A percentile compares a stretch with the other conserved stretches of the same genome.
Evolutionary conservation across 2,113 vertebrate species (phyloP).

Genomic region (Okapia johnstoni): DNA sequence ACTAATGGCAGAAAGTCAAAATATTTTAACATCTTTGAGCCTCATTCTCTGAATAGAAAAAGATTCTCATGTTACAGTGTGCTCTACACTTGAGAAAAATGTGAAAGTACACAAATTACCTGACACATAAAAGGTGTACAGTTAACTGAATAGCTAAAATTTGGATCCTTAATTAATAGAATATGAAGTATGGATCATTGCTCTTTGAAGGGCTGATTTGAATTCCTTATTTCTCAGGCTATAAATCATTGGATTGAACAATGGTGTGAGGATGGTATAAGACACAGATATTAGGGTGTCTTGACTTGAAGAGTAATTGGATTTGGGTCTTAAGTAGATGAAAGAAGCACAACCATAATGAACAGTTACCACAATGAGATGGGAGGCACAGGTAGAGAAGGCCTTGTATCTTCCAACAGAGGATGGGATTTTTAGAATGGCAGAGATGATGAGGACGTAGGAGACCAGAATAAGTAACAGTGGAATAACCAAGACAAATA

Average conservation of each 20-base stretch:
- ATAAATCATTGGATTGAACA: not conserved
- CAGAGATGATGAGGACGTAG: not conserved
- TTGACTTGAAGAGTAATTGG: not conserved
- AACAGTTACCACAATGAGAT: not conserved
- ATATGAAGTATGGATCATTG: not conserved
- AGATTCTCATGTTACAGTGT: not conserved
- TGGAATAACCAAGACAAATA: not conserved
- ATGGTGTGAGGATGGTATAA: not conserved
- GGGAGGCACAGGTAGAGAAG: not conserved
- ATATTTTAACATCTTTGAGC: not conserved
- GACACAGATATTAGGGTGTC: not conserved
- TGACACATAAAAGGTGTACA: not conserved
- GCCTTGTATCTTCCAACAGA: not conserved
- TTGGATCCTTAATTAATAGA: not conserved
- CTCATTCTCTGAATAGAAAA: not conserved
- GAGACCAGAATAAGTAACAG: not conserved
- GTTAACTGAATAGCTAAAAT: not conserved
- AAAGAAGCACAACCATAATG: not conserved
- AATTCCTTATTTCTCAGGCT: not conserved
- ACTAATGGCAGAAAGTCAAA: not conserved
- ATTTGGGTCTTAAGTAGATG: not conserved
- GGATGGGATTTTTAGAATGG: not conserved
- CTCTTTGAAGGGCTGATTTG: not conserved
- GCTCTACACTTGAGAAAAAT: not conserved
- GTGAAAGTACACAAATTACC: not conserved